A percentile compares a stretch with the other conserved stretches of the same genome.
phyloP scores from a whole-genome alignment of 2,113 vertebrate genomes.

The Neofelis nebulosa region DNA sequence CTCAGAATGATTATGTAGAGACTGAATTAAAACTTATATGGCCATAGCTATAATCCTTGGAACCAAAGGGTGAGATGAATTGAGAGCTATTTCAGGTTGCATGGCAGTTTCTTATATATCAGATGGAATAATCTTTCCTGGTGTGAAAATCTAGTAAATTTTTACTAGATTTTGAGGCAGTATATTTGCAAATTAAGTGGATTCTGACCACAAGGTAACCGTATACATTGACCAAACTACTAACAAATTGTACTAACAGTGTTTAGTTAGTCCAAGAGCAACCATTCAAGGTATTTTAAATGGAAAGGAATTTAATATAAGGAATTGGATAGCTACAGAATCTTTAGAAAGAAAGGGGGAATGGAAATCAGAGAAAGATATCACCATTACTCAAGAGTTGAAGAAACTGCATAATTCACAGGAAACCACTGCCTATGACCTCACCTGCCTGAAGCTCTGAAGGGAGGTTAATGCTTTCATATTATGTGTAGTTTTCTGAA shows the following conservation, averaged over 20 bases:
- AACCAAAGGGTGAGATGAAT: not conserved
- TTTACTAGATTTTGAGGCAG: not conserved
- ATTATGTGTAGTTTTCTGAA: not conserved
- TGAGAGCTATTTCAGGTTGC: not conserved
- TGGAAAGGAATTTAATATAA: not conserved
- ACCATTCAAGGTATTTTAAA: not conserved
- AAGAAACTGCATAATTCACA: not conserved
- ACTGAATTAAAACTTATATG: not conserved
- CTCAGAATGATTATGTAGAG: not conserved
- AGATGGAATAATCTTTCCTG: not conserved
- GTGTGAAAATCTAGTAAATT: not conserved
- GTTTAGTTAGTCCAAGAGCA: not conserved
- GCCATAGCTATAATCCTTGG: not conserved
- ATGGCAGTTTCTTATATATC: not conserved
- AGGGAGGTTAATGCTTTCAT: not conserved
- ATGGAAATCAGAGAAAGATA: not conserved
- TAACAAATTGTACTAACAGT: not conserved
- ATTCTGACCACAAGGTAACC: not conserved
- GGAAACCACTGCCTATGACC: not conserved
- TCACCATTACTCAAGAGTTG: not conserved
- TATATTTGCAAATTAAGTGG: constrained; percentile 13
- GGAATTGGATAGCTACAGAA: not conserved
- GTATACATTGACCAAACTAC: not conserved
- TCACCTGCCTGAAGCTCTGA: not conserved
- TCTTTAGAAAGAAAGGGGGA: not conserved